Percentiles rank a stretch among this genome's conserved stretches.
Conservation (phyloP, 2,797 vertebrate species). For the Parotocinclus haroldoi region DNA sequence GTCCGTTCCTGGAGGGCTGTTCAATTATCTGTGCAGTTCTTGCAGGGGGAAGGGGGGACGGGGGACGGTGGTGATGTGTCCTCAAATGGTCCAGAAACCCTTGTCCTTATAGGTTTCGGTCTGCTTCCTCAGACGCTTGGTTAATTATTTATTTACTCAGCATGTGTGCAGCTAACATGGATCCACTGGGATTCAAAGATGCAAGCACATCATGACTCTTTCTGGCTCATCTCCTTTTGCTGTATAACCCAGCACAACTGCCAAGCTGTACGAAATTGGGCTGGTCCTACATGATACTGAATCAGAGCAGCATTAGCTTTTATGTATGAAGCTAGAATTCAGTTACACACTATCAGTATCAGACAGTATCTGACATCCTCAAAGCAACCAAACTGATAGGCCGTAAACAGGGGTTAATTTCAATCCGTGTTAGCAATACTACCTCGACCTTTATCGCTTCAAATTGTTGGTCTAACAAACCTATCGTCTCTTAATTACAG, state of each 20-base stretch:
- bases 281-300: neutral
- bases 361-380: too few species aligned
- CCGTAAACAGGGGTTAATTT: too few species aligned
- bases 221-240: conserved; percentile 7
- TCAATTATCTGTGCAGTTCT: conserved; percentile 7
- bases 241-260: neutral
- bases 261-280: conserved; percentile 4
- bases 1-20: conserved; percentile 18
- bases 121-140: conserved; percentile 60
- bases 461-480: too few species aligned
- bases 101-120: conserved; percentile 52
- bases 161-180: conserved; percentile 2
- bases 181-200: neutral
- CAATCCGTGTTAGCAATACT: too few species aligned
- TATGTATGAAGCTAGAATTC: neutral
- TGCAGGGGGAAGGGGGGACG: too few species aligned
- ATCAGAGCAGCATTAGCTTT: neutral
- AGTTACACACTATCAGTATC: too few species aligned
- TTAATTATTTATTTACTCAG: conserved; percentile 68
- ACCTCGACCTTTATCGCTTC: too few species aligned
- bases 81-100: conserved; percentile 36
- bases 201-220: neutral
- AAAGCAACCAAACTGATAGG: too few species aligned
- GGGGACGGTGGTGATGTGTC: conserved; percentile 24
- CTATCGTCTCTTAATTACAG: too few species aligned